A percentile compares a stretch with the other conserved stretches of the same genome.
Conservation (phyloP, 1,140 invertebrate species). For the Ostrea denselamellosa region DNA sequence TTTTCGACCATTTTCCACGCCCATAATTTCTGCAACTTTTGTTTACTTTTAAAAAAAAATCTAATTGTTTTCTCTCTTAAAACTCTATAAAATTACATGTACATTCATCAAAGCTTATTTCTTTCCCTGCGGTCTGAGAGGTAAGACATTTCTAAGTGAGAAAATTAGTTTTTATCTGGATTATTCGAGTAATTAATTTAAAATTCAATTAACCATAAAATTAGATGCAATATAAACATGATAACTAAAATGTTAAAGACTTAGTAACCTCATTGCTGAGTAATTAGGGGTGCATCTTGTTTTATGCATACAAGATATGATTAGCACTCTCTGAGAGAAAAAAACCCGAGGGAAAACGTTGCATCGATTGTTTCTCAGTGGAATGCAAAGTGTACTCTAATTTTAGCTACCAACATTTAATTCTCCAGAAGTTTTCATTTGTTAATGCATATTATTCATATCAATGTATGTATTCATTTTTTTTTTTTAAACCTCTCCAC, state of each 20-base stretch:
- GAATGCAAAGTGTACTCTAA: not conserved
- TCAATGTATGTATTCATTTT: too few species aligned
- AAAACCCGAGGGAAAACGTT: not conserved
- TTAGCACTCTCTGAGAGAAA: too few species aligned
- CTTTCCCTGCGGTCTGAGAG: not conserved
- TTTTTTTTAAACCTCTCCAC: too few species aligned
- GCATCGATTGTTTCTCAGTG: not conserved
- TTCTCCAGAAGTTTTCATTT: too few species aligned
- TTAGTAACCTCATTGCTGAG: too few species aligned
- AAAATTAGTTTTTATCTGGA: not conserved
- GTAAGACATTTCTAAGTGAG: not conserved
- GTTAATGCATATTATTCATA: too few species aligned
- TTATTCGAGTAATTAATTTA: not conserved
- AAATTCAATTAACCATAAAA: not conserved
- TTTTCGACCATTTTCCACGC: slow-evolving; percentile 8
- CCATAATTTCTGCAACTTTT: slow-evolving; percentile 24
- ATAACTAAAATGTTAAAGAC: too few species aligned
- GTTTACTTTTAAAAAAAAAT: slow-evolving; percentile 19
- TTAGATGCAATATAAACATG: not conserved
- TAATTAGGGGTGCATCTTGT: too few species aligned
- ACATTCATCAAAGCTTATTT: not conserved
- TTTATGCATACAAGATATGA: too few species aligned
- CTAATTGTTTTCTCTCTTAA: slow-evolving; percentile 2
- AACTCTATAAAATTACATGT: slow-evolving; percentile 14
- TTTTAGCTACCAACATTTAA: not conserved